Evolutionary conservation across 2,888 invertebrate species (phyloP).

Genomic region (Hyles lineata): DNA sequence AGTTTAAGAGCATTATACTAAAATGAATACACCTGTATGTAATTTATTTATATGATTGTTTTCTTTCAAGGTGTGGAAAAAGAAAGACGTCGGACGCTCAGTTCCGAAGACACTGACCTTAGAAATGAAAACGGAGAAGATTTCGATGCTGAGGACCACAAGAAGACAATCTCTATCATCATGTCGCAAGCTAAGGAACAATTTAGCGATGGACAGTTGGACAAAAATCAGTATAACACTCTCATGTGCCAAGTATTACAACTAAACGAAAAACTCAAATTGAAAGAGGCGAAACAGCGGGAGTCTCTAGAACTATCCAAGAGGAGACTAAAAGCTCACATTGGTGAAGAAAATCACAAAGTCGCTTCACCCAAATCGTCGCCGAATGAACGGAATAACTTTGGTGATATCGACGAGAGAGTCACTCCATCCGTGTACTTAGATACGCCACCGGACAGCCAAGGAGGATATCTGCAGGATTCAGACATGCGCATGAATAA

Average conservation of each 20-base stretch:
- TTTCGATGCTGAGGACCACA: constrained; percentile 84
- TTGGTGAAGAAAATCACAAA: constrained; percentile 72
- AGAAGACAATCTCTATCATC: constrained; percentile 90
- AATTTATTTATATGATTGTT: background rate
- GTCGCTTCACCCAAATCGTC: constrained; percentile 78
- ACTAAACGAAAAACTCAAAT: constrained; percentile 90
- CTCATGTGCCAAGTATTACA: constrained; percentile 91
- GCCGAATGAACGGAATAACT: constrained; percentile 66
- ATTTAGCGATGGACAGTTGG: constrained; percentile 89
- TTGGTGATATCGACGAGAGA: constrained; percentile 83
- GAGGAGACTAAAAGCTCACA: constrained; percentile 70
- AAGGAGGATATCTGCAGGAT: constrained; percentile 61
- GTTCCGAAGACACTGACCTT: constrained; percentile 82
- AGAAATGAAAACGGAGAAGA: constrained; percentile 77
- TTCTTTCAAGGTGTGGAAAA: constrained; percentile 68
- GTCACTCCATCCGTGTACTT: constrained; percentile 65
- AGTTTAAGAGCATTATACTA: too few species aligned
- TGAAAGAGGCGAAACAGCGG: constrained; percentile 90
- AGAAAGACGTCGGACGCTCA: constrained; percentile 81
- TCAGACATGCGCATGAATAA: constrained; percentile 72
- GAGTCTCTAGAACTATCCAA: constrained; percentile 86
- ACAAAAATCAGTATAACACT: constrained; percentile 90
- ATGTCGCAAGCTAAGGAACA: constrained; percentile 93
- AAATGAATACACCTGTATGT: too few species aligned
- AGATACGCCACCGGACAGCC: constrained; percentile 65